phyloP scores from a whole-genome alignment of 2,113 vertebrate genomes.

The Coturnix japonica region DNA sequence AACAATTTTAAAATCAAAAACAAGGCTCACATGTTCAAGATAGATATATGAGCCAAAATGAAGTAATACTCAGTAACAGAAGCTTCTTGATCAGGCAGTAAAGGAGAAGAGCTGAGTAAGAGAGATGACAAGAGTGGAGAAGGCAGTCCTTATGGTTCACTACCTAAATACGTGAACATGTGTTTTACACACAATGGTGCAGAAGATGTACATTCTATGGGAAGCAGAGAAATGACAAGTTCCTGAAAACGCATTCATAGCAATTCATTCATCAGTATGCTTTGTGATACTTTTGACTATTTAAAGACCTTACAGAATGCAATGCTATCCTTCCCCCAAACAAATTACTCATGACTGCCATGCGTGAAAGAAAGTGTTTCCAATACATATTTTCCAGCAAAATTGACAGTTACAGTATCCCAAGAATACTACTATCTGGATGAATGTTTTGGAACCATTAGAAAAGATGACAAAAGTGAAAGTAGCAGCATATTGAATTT shows the following conservation, averaged over 20 bases:
- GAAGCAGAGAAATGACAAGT: constrained; percentile 2
- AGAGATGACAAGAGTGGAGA: constrained; percentile 23
- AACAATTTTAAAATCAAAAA: constrained; percentile 43
- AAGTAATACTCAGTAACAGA: constrained; percentile 52
- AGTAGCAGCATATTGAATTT: neutral
- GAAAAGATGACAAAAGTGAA: constrained; percentile 37
- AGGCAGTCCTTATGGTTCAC: neutral
- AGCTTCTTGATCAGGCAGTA: constrained; percentile 26
- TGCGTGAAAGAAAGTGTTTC: neutral
- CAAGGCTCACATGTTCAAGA: constrained; percentile 18
- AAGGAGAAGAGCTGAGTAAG: constrained; percentile 28
- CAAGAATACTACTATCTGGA: neutral
- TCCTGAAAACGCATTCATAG: constrained; percentile 2
- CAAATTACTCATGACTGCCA: neutral
- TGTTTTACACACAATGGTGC: constrained; percentile 5
- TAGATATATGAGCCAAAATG: constrained; percentile 35
- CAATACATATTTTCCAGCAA: neutral
- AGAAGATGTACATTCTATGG: neutral
- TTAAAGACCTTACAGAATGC: neutral
- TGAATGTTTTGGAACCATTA: constrained; percentile 24
- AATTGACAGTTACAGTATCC: neutral
- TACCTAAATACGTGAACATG: neutral
- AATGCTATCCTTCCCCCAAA: neutral
- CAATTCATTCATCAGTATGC: neutral
- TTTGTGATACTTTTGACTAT: neutral